These are phyloP conservation scores for Antheraea assamensis DNA, from an alignment of 2,888 invertebrate genomes.

Conservation along the genomic window DNA sequence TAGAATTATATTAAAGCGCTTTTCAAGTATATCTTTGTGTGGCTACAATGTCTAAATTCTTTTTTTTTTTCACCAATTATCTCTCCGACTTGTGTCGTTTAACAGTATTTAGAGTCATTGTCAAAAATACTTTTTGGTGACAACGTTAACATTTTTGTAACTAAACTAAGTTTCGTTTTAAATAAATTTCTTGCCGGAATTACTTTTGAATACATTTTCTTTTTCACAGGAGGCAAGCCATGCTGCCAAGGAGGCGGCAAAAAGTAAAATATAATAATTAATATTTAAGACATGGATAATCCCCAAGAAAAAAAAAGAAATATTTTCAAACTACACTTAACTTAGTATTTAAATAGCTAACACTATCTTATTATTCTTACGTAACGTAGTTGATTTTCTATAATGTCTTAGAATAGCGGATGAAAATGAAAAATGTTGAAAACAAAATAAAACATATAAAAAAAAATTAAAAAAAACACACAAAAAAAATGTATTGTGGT, in stretches of 20 bases:
- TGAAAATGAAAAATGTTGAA: background rate
- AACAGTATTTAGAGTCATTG: background rate
- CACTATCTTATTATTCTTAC: conserved; percentile 26
- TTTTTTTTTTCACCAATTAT: background rate
- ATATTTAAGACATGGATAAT: conserved; percentile 25
- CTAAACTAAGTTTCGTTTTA: too few species aligned
- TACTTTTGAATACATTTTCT: background rate
- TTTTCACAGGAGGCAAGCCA: conserved; percentile 66
- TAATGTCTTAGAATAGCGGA: conserved; percentile 30
- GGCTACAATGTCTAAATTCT: background rate
- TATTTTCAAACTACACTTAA: conserved; percentile 27
- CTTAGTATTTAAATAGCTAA: conserved; percentile 26
- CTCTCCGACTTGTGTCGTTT: background rate
- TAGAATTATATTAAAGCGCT: background rate
- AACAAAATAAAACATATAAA: background rate
- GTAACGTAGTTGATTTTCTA: conserved; percentile 42
- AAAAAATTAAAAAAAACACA: conserved; percentile 11
- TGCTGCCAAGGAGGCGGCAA: conserved; percentile 70
- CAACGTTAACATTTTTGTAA: too few species aligned
- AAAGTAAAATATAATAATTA: conserved; percentile 42
- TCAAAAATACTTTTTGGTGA: background rate
- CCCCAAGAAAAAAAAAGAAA: conserved; percentile 31
- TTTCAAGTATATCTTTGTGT: background rate
- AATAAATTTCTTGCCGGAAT: background rate
- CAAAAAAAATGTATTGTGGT: conserved; percentile 28